Percentiles rank a stretch among this genome's conserved stretches.
These are phyloP conservation scores for Xenotilapia leptura DNA, from an alignment of 2,113 vertebrate species.

Conservation along the genomic window DNA sequence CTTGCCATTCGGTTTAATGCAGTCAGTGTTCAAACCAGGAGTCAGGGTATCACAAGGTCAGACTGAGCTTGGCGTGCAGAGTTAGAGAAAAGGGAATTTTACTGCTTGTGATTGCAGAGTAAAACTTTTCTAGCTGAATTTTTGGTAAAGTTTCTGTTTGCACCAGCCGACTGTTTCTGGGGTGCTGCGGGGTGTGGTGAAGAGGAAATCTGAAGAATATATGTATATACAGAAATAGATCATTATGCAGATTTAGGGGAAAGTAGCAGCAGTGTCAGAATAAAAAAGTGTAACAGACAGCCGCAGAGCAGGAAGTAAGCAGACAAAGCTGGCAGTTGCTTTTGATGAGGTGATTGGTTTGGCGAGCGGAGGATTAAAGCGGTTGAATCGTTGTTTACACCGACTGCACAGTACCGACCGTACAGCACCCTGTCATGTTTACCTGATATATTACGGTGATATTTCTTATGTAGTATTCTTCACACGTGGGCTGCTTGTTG, in stretches of 20 bases:
- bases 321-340: constrained; percentile 23
- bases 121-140: constrained; percentile 5
- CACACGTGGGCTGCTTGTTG: neutral
- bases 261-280: neutral
- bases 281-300: neutral
- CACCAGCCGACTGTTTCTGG: constrained; percentile 11
- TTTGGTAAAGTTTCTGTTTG: neutral
- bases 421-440: neutral
- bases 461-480: neutral
- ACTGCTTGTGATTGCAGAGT: neutral
- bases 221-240: constrained; percentile 24
- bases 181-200: neutral
- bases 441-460: neutral
- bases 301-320: constrained; percentile 8
- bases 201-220: constrained; percentile 2
- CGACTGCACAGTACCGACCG: neutral
- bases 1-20: constrained; percentile 7
- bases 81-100: neutral
- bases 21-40: neutral
- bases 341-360: constrained; percentile 30
- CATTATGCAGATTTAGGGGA: constrained; percentile 7
- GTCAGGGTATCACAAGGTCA: neutral
- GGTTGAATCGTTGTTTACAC: neutral
- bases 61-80: neutral
- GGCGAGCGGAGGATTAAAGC: constrained; percentile 2